Conservation (phyloP, 1,140 invertebrate species). For the Diabrotica virgifera region DNA sequence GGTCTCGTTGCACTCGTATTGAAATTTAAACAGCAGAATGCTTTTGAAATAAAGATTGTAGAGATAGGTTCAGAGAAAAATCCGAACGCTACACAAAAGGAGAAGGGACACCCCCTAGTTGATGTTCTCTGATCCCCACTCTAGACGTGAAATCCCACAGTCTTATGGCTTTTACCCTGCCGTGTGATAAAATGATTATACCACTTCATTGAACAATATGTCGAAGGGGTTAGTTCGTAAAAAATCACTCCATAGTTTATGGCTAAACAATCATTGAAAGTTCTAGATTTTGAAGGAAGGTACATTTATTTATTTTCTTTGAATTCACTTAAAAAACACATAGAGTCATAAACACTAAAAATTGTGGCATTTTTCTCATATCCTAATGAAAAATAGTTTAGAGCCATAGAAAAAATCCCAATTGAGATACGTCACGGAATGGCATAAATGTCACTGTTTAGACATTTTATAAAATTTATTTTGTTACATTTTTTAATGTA, state of each 20-base stretch:
- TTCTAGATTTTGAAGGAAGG: no score
- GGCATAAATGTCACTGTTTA: no score
- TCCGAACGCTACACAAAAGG: conserved; percentile 31
- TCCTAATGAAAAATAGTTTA: no score
- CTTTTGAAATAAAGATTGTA: conserved; percentile 34
- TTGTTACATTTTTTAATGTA: no score
- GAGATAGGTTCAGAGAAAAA: conserved; percentile 31
- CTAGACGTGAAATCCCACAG: conserved; percentile 39
- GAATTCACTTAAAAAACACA: no score
- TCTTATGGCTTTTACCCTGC: conserved; percentile 26
- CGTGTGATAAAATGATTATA: conserved; percentile 45
- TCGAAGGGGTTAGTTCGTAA: conserved; percentile 5
- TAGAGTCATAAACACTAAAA: no score
- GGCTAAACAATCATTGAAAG: not conserved
- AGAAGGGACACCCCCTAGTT: conserved; percentile 28
- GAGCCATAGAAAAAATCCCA: no score
- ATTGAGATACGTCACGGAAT: no score
- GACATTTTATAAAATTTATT: no score
- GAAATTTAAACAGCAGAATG: conserved; percentile 37
- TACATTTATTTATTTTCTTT: no score
- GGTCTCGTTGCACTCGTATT: conserved; percentile 26
- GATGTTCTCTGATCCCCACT: conserved; percentile 35
- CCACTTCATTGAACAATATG: conserved; percentile 43
- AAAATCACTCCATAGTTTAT: not conserved
- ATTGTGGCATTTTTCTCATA: no score